A percentile compares a stretch with the other conserved stretches of the same genome.
Conservation (phyloP, 2,113 vertebrate genomes). For the Oreochromis aureus region DNA sequence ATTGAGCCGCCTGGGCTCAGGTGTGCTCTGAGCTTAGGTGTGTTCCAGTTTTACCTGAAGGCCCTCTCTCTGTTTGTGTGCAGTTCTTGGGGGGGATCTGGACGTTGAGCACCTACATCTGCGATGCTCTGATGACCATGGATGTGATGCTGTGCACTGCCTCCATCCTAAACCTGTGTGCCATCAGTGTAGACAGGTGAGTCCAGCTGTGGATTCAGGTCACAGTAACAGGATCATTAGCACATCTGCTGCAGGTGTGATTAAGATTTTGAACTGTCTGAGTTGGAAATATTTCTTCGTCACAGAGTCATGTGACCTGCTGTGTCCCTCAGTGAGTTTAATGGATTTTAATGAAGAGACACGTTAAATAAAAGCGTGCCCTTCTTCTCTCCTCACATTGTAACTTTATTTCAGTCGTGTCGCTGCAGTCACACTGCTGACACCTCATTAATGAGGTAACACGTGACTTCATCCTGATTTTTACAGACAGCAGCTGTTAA, state of each 20-base stretch:
- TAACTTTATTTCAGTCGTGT: neutral
- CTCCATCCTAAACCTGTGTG: constrained; percentile 77
- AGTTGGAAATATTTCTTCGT: neutral
- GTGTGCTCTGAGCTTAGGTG: neutral
- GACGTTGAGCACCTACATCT: constrained; percentile 68
- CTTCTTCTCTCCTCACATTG: neutral
- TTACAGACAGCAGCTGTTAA: neutral
- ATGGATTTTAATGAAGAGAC: neutral
- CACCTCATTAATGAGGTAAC: neutral
- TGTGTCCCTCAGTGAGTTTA: neutral
- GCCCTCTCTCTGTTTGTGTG: neutral
- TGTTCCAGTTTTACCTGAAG: neutral
- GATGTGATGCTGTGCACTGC: constrained; percentile 79
- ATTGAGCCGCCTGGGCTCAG: neutral
- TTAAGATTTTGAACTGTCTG: neutral
- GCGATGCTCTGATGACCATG: constrained; percentile 78
- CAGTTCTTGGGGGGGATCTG: constrained; percentile 75
- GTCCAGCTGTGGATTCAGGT: neutral
- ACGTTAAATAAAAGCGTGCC: neutral
- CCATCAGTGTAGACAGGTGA: constrained; percentile 78
- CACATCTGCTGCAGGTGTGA: neutral
- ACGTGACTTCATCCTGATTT: neutral
- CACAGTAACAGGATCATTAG: neutral
- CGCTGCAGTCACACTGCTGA: neutral
- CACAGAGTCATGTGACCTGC: neutral